Evolutionary conservation across 2,888 invertebrate species (phyloP), one percentile per base, ranked within the genome.

Genomic region (Melinaea menophilus): DNA sequence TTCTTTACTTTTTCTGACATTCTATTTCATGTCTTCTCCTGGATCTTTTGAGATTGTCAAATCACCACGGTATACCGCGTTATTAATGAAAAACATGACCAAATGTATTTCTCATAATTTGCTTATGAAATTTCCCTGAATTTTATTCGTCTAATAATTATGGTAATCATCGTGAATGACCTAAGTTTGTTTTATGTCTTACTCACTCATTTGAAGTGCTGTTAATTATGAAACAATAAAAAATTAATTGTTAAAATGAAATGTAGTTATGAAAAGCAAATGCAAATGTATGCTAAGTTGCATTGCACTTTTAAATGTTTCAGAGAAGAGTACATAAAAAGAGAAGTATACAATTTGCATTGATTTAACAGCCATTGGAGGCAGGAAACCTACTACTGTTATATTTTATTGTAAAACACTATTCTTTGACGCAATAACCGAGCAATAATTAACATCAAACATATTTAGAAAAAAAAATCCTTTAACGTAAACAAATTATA

Each of bases 371-470:
- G 34, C 37, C 56, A 55, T 60, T 51, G 37, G 9, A 48, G 51
- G 37, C 31, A 22, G 51, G 51, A 51, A 31, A 51, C 22, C 31
- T 51, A 31, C 41, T 22, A 46, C 12, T 46, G 46, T 46, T n/a
- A 46, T 46, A 46, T 31, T 22, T 22, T 22, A 22, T 22, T 9
- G 9, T 51, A 31, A 7, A 41, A 7, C 4, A 37, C 37, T 48
- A 31, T 22, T 5, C 7, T 1, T n/a, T 7, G 22, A 76, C 22
- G 75, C 62, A 11, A 58, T n/a, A 41, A 55, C 5, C 5, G 73
- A 95, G 96, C 96, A 93, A 90, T 98, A 98, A 90, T 98, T 98
- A 92, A 99, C 98, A 73, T 99, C 98, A 67, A 98, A 97, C 78
- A 99, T 93, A 79, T 98, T 97, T 22, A 22, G 1, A 22, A 22